Evolutionary conservation across 2,888 invertebrate species (phyloP), one percentile per base, ranked within the genome.

Genomic region (Sthenelais limicola): DNA sequence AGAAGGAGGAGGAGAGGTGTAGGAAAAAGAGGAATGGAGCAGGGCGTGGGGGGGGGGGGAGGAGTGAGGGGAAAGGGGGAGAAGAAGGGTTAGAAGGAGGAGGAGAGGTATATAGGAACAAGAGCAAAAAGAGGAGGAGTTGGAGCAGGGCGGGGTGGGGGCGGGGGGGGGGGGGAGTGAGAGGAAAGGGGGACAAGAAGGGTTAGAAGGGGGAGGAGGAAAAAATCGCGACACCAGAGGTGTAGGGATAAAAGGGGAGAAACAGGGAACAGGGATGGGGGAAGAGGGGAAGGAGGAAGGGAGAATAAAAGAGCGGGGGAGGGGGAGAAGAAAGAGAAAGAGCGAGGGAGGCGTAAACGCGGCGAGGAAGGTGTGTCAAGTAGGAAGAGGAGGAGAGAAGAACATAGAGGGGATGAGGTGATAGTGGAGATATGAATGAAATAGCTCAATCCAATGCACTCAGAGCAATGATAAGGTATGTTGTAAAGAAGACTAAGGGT

Each of bases 181-280:
- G 52, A 21, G 24, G 21, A 9, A 52, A 9, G 9, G 52, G 21
- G 24, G 21, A 24, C 15, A 21, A 18, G 52, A 52, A 9, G 21
- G 52, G 21, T 18, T 9, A 21, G 52, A 52, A 21, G 21, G 24
- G 21, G 18, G 21, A 9, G 21, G 52, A 52, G 15, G 21, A 9
- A 52, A 24, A 52, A 18, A 18, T 21, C 9, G 52, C 47, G 47
- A 43, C n/a, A 43, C 47, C 12, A n/a, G n/a, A n/a, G n/a, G 47
- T 15, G 47, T 18, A 12, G 47, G 47, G 47, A 43, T 15, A 43
- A 15, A 43, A 43, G 12, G 47, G 47, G n/a, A 43, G 47, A 43
- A 43, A 15, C n/a, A 43, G n/a, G 47, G 47, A 43, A 43, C n/a
- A 15, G n/a, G 47, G 47, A n/a, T 43, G n/a, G 47, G 47, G n/a